A percentile compares a stretch with the other conserved stretches of the same genome.
Evolutionary conservation across 2,888 invertebrate genomes (phyloP).

Genomic region (Xestia sexstrigata): DNA sequence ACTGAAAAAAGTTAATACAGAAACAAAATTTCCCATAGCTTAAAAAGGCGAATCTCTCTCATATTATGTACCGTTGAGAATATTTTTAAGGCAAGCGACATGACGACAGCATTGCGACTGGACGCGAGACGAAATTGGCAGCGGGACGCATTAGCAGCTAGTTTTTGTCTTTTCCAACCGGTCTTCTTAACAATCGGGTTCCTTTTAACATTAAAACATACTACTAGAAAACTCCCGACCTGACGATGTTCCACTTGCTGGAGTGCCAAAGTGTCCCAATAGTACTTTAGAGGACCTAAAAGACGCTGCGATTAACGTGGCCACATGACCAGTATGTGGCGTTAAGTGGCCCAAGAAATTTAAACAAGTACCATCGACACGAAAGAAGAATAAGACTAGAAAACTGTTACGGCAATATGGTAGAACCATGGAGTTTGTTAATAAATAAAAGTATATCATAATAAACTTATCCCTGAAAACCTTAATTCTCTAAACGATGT

Average conservation of each 20-base stretch:
- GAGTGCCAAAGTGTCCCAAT: no score
- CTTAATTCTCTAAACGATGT: background rate
- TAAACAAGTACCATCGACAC: no score
- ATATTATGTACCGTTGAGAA: conserved; percentile 43
- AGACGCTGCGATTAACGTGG: no score
- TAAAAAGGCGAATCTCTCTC: conserved; percentile 30
- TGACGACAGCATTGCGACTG: conserved; percentile 67
- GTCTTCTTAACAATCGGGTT: conserved; percentile 45
- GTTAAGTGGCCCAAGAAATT: no score
- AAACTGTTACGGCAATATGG: background rate
- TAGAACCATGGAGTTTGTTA: background rate
- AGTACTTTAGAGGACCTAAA: no score
- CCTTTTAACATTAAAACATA: background rate
- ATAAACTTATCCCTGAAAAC: background rate
- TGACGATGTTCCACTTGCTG: no score
- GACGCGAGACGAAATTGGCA: conserved; percentile 70
- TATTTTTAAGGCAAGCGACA: conserved; percentile 68
- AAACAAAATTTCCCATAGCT: background rate
- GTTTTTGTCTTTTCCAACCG: conserved; percentile 72
- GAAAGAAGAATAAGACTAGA: no score
- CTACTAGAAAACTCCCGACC: background rate
- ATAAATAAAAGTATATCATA: background rate
- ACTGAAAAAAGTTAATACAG: background rate
- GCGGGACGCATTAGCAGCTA: conserved; percentile 68
- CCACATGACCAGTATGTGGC: no score